Evolutionary conservation across 2,888 invertebrate genomes (phyloP).

Genomic region (Omphaloscelis lunosa): DNA sequence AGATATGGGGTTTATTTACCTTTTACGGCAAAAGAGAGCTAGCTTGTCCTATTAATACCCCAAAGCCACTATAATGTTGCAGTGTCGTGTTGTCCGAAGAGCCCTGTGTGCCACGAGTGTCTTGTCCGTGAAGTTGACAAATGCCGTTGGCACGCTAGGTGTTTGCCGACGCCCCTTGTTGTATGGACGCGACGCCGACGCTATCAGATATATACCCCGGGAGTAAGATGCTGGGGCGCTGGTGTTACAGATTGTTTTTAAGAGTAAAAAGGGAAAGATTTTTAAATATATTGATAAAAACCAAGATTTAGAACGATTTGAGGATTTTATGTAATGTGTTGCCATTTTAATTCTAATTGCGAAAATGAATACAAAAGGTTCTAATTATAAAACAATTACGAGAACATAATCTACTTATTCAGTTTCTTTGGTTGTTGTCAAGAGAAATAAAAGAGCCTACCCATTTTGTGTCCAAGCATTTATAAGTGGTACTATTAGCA

Average conservation of each 20-base stretch:
- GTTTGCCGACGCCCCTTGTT: conserved; percentile 80
- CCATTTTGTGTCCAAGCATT: background rate
- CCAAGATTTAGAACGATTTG: background rate
- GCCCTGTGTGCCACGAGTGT: conserved; percentile 69
- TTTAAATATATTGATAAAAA: background rate
- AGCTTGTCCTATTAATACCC: conserved; percentile 46
- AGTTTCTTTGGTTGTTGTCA: no score
- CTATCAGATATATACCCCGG: conserved; percentile 66
- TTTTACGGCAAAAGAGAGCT: background rate
- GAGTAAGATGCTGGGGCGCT: conserved; percentile 37
- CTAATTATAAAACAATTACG: background rate
- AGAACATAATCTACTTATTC: background rate
- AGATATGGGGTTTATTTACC: background rate
- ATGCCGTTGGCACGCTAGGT: conserved; percentile 78
- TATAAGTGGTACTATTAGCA: background rate
- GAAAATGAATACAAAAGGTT: background rate
- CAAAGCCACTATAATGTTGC: conserved; percentile 59
- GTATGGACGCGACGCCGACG: conserved; percentile 68
- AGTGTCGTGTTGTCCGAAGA: conserved; percentile 70
- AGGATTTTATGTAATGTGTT: background rate
- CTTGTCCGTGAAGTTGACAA: conserved; percentile 84
- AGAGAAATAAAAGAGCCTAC: background rate
- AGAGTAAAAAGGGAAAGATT: background rate
- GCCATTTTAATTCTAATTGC: background rate
- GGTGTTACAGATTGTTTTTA: conserved; percentile 31